Conservation (phyloP, 2,888 invertebrate genomes). For the Argyresthia albistria region DNA sequence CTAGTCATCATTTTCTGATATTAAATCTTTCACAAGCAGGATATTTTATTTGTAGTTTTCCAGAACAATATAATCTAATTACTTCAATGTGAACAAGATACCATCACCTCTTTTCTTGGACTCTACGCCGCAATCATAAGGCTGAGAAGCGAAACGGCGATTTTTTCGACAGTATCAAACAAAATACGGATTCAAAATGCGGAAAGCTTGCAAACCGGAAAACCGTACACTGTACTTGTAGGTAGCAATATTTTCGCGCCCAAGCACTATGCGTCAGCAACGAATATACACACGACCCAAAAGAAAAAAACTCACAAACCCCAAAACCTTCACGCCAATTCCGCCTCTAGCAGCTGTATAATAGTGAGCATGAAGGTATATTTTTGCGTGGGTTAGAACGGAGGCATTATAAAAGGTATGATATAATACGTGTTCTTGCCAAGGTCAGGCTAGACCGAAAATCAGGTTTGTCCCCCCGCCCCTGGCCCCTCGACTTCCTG, state of each 20-base stretch:
- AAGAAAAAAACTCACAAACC: constrained; percentile 20
- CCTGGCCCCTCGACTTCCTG: constrained; percentile 22
- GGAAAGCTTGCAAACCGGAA: constrained; percentile 60
- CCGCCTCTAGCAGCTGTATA: no score
- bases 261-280: constrained; percentile 32
- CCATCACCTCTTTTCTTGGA: no score
- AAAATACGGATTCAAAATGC: constrained; percentile 23
- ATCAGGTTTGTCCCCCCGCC: constrained; percentile 54
- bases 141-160: no score
- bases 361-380: no score
- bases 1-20: no score
- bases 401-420: constrained; percentile 54
- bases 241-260: constrained; percentile 41
- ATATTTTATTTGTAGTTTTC: no score
- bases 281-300: constrained; percentile 11
- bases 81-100: no score
- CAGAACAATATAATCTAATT: no score
- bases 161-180: no score
- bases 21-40: no score
- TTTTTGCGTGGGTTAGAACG: constrained; percentile 18
- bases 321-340: not conserved
- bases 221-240: constrained; percentile 53
- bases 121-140: no score
- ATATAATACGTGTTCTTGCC: constrained; percentile 60
- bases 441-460: constrained; percentile 71